Base-by-base conservation (phyloP, 2,888 invertebrate genomes). In the Drosophila leonis region DNA sequence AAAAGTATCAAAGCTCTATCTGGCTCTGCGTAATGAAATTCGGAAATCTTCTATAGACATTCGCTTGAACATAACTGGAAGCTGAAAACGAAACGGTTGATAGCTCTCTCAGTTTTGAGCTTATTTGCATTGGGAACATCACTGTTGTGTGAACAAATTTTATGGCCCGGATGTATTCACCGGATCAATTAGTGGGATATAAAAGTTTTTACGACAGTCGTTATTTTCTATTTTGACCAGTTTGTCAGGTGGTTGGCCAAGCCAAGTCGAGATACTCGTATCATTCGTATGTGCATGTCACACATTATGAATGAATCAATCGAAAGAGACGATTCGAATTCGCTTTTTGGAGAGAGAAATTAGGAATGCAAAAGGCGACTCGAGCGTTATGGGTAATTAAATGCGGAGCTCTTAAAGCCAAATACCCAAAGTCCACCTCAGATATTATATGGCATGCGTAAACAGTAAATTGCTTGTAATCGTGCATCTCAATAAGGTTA, bases 381-480 rank as follows among this genome's bases (percentile, higher is more conserved):
- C 56, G 41, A 61, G 69, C 60, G 75, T 82, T 86, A 83, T 83
- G 87, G 87, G 72, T 71, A 82, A 82, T 83, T 87, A 83, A 83
- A 83, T 82, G 84, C 72, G 72, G 42, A 80, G 72, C 79, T 76
- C 42, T 73, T 66, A 20, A 29, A 46, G 52, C 35, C 33, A 41
- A 44, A 66, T 35, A 46, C 35, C 48, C 67, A 62, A 67, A 60
- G 64, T 64, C 68, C 65, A 59, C 66, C 63, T 76, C 65, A 57
- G 74, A 67, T 71, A 70, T 72, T 79, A 79, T 83, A 83, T 80
- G 87, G 82, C 65, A 83, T 75, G 78, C 80, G 75, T 87, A 68
- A 87, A 83, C 82, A 77, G 83, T 83, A 87, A 83, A 83, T 83
- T 82, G 87, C 77, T 75, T 83, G 87, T 83, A 83, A 83, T 82